Percentiles rank a stretch among this genome's conserved stretches.
phyloP scores from a whole-genome alignment of 2,113 vertebrate genomes.

The pig (Sus scrofa) region DNA sequence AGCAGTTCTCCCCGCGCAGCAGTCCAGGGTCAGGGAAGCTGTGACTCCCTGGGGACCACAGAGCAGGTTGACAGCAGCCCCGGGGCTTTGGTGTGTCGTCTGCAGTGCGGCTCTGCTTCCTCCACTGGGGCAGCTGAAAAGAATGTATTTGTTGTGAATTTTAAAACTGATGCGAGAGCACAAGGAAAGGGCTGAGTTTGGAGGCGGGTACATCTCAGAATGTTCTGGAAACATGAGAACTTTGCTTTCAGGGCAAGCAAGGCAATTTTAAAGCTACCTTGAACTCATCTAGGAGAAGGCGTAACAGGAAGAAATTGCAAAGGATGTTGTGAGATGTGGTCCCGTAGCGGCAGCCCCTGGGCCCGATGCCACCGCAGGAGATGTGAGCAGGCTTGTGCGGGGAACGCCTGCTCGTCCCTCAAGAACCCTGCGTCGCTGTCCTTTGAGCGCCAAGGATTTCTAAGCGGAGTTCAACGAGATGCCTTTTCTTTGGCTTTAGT shows the following conservation, averaged over 20 bases:
- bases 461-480: not conserved
- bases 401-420: fast-evolving
- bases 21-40: not conserved
- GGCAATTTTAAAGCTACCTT: not conserved
- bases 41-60: not conserved
- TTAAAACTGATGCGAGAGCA: constrained; percentile 3
- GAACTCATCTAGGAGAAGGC: not conserved
- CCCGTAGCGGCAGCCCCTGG: not conserved
- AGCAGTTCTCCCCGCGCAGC: not conserved
- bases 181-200: not conserved
- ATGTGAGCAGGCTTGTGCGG: no score
- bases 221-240: not conserved
- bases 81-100: not conserved
- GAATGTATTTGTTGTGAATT: not conserved
- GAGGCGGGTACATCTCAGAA: not conserved
- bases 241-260: not conserved
- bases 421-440: not conserved
- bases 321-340: not conserved
- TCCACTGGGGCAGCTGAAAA: not conserved
- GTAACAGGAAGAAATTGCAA: not conserved
- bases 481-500: not conserved
- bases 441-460: not conserved
- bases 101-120: not conserved
- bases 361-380: not conserved
- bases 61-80: not conserved